Conservation (phyloP, 2,797 vertebrate genomes). For the Chrosomus eos region DNA sequence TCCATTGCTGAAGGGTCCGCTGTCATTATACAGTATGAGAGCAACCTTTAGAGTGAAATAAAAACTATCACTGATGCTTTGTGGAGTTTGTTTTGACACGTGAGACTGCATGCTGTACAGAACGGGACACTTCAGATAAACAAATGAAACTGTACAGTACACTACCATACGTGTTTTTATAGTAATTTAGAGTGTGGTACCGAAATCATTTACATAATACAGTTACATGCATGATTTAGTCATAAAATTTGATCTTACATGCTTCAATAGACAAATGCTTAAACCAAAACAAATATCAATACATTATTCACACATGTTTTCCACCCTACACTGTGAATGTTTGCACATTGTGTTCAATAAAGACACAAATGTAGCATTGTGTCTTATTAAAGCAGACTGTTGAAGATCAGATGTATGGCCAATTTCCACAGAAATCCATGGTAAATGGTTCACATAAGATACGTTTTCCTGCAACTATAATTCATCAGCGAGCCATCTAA, state of each 20-base stretch:
- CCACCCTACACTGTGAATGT: not conserved
- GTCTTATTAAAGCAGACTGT: not conserved
- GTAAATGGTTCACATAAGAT: not conserved
- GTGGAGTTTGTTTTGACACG: too few species aligned
- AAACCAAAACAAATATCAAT: not conserved
- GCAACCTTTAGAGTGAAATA: too few species aligned
- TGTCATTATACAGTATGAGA: too few species aligned
- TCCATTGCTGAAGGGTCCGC: too few species aligned
- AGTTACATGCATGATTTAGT: not conserved
- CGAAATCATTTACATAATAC: not conserved
- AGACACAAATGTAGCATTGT: not conserved
- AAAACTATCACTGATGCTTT: too few species aligned
- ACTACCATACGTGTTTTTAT: too few species aligned
- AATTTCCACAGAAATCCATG: not conserved
- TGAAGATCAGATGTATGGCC: not conserved
- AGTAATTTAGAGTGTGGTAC: not conserved
- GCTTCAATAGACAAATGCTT: not conserved
- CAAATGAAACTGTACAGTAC: too few species aligned
- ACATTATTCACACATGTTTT: not conserved
- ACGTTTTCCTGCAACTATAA: not conserved
- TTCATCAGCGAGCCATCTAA: constrained; percentile 1
- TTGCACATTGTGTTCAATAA: not conserved
- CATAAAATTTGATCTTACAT: not conserved
- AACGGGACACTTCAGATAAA: too few species aligned
- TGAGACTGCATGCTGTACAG: too few species aligned